phyloP scores from a whole-genome alignment of 2,888 invertebrate species.

The Heteromyza rotundicornis region DNA sequence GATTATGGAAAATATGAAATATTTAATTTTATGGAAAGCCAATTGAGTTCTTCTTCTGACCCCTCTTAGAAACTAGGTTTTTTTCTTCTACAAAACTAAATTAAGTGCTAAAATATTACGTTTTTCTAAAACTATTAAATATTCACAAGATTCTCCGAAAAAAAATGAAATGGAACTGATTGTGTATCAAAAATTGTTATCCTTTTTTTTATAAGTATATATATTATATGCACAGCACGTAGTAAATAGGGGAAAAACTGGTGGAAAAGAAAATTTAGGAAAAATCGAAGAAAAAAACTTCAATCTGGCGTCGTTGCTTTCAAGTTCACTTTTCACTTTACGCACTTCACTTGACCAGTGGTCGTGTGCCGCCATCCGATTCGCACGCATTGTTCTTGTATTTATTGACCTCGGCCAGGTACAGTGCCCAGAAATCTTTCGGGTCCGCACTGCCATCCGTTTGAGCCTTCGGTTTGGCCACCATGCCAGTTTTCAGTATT shows the following conservation, averaged over 20 bases:
- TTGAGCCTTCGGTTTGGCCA: slow-evolving; percentile 80
- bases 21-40: no score
- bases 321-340: slow-evolving; percentile 10
- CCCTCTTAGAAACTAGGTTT: no score
- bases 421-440: slow-evolving; percentile 91
- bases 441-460: slow-evolving; percentile 65
- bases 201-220: slow-evolving; percentile 4
- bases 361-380: slow-evolving; percentile 88
- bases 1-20: no score
- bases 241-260: no score
- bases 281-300: slow-evolving; percentile 11
- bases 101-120: background rate
- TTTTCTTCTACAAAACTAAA: slow-evolving; percentile 3
- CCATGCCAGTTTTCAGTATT: slow-evolving; percentile 87
- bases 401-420: slow-evolving; percentile 91
- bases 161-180: slow-evolving; percentile 25
- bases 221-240: background rate
- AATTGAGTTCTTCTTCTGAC: no score
- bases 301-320: slow-evolving; percentile 24
- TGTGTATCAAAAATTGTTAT: no score
- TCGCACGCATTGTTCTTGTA: slow-evolving; percentile 92
- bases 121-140: background rate
- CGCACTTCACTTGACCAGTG: slow-evolving; percentile 84
- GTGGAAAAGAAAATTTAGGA: background rate
- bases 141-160: background rate